A percentile compares a stretch with the other conserved stretches of the same genome.
These are phyloP conservation scores for Pelecanus crispus DNA, from an alignment of 2,113 vertebrate species.

Conservation along the genomic window DNA sequence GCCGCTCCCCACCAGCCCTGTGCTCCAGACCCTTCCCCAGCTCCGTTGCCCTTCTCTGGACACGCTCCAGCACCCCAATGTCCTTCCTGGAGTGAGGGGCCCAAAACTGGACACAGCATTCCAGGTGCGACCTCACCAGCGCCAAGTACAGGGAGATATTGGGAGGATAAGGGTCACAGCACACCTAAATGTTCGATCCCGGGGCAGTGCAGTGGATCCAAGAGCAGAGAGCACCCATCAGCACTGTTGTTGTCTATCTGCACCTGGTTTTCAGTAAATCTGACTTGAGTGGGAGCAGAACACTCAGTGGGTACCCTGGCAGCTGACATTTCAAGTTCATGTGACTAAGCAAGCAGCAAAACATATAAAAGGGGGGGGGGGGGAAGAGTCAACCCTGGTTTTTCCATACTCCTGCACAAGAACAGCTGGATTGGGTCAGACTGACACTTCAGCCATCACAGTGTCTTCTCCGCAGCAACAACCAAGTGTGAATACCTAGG, in stretches of 20 bases:
- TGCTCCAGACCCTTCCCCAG: too few relatives aligned
- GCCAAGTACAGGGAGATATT: too few relatives aligned
- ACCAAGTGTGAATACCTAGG: neutral
- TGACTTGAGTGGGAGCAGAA: neutral
- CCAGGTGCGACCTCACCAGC: too few relatives aligned
- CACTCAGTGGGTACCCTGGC: neutral
- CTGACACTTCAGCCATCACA: neutral
- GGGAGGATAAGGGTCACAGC: neutral
- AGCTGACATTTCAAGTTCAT: constrained; percentile 8
- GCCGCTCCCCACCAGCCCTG: too few relatives aligned
- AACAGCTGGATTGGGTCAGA: neutral
- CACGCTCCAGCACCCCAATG: too few relatives aligned
- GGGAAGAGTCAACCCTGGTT: neutral
- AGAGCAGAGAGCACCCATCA: neutral
- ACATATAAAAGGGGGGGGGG: neutral
- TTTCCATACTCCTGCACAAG: neutral
- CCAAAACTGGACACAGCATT: too few relatives aligned
- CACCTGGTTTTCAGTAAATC: neutral
- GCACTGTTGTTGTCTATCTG: neutral
- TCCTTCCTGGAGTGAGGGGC: too few relatives aligned
- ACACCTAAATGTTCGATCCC: neutral
- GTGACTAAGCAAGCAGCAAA: neutral
- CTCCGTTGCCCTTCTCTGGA: too few relatives aligned
- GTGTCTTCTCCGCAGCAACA: neutral
- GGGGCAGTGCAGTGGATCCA: rapidly evolving